Percentiles rank a stretch among this genome's conserved stretches.
phyloP scores from a whole-genome alignment of 2,113 vertebrate genomes.

The Cromileptes altivelis region DNA sequence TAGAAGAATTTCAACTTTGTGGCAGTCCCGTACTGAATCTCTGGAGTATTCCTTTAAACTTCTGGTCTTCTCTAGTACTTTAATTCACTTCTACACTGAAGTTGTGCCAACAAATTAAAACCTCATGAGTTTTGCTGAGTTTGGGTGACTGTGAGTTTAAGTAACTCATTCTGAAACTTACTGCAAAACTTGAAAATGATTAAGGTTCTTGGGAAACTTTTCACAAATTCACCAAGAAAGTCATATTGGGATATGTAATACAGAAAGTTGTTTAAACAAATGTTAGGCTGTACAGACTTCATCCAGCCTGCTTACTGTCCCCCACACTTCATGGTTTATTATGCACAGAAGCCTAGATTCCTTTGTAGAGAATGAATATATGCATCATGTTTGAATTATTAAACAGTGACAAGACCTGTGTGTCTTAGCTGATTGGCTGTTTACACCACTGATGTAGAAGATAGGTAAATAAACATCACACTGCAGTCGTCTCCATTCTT shows the following conservation, averaged over 20 bases:
- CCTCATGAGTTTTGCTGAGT: not conserved
- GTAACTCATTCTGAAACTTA: not conserved
- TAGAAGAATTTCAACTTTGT: not conserved
- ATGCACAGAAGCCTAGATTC: conserved; percentile 49
- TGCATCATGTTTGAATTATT: conserved; percentile 65
- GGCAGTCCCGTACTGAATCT: not conserved
- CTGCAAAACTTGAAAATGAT: not conserved
- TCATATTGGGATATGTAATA: not conserved
- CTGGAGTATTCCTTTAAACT: not conserved
- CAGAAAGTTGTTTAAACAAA: conserved; percentile 6
- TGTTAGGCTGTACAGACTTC: not conserved
- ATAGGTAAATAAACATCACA: conserved; percentile 19
- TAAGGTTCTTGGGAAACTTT: not conserved
- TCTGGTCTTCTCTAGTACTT: not conserved
- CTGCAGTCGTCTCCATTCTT: not conserved
- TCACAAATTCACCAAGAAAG: conserved; percentile 1
- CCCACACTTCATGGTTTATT: conserved; percentile 24
- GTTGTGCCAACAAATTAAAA: not conserved
- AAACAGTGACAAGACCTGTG: conserved; percentile 35
- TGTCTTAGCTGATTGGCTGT: conserved; percentile 37
- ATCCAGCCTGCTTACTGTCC: conserved; percentile 15
- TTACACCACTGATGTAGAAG: conserved; percentile 16
- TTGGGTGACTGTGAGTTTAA: not conserved
- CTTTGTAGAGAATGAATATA: conserved; percentile 54
- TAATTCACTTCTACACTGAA: not conserved